Conservation (phyloP, 2,888 invertebrate species). For the Cyclophora punctaria region DNA sequence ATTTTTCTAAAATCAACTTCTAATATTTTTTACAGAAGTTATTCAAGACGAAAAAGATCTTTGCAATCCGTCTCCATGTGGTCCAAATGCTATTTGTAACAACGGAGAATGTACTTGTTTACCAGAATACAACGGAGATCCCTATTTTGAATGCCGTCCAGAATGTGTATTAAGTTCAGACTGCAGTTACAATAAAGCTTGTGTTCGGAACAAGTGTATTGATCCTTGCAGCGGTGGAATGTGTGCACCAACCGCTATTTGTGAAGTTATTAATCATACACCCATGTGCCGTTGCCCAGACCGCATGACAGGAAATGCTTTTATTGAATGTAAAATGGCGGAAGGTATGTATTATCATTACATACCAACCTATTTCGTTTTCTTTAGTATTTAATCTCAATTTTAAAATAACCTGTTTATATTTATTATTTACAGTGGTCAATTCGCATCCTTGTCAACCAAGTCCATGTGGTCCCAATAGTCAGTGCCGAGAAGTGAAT, state of each 20-base stretch:
- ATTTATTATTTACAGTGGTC: too few species aligned
- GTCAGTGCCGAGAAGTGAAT: conserved; percentile 83
- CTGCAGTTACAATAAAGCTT: conserved; percentile 78
- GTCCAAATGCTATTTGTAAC: conserved; percentile 75
- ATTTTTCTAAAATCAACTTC: not conserved
- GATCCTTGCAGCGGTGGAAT: conserved; percentile 81
- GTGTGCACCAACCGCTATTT: conserved; percentile 81
- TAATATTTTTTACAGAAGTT: conserved; percentile 33
- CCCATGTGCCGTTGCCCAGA: conserved; percentile 83
- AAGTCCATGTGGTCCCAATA: conserved; percentile 87
- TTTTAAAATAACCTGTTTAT: not conserved
- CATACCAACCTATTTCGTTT: not conserved
- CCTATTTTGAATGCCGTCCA: conserved; percentile 80
- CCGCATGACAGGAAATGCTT: conserved; percentile 80
- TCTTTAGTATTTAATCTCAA: not conserved
- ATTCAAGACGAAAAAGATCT: conserved; percentile 58
- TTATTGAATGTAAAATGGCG: conserved; percentile 72
- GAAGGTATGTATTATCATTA: conserved; percentile 39
- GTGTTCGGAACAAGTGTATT: conserved; percentile 79
- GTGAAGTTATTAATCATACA: conserved; percentile 82
- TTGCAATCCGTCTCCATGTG: conserved; percentile 81
- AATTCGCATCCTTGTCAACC: conserved; percentile 43
- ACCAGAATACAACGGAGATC: conserved; percentile 79
- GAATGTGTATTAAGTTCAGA: conserved; percentile 82
- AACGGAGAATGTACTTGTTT: conserved; percentile 77